Evolutionary conservation across 2,888 invertebrate genomes (phyloP), one percentile per base, ranked within the genome.

Genomic region (Podotricha telesiphe): DNA sequence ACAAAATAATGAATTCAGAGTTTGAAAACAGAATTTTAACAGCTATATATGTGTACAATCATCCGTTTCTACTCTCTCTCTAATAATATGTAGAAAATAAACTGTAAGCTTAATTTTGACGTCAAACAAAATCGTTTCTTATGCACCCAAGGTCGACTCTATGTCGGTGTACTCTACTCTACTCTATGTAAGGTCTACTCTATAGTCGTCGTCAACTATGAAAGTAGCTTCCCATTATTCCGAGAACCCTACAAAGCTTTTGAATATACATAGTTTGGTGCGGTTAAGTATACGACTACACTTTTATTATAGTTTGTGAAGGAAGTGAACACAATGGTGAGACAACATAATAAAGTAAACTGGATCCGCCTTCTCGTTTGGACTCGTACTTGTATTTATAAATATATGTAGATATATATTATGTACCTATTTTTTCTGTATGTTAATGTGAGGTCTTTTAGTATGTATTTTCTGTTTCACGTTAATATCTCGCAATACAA

Each of bases 291-390:
- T 45, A 48, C 40, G 13, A 53, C 45, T 19, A 61, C 58, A 51
- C 58, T 68, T 68, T 70, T 70, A 70, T 70, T 70, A 65, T 65
- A 68, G 48, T 64, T 61, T 48, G 61, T 53, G 68, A 56, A 47
- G 53, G 53, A 65, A 70, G 68, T 58, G 59, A 22, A 70, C 19
- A 70, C 70, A 70, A 70, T 68, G 40, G 61, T n/a, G 13, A 42
- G 61, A 65, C 65, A 48, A 40, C 64, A 55, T 65, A 64, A 68
- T 68, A 47, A 64, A 48, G 53, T 55, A 62, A 53, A 62, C 53
- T 45, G 50, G 45, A 20, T 47, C 50, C 42, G 61, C 67, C 55
- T 67, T 67, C 67, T 47, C 61, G 11, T 20, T 53, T 58, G 28
- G 45, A 15, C 28, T 53, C 17, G 17, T 17, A 55, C 34, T 11